Conservation (phyloP, 2,113 vertebrate species). For the Cyphomyrus plagiostoma region DNA sequence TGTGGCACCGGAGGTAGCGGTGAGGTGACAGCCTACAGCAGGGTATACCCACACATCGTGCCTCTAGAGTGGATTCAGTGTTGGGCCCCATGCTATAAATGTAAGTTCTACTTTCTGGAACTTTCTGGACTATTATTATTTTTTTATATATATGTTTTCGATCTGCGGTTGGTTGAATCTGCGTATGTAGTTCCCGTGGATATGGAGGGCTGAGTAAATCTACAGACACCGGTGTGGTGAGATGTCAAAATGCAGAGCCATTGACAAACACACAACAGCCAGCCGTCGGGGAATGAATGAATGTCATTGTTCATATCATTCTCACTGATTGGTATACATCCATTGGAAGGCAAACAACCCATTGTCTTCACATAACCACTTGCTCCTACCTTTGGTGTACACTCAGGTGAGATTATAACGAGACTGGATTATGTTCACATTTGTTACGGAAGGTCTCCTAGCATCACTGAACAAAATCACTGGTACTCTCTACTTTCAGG, state of each 20-base stretch:
- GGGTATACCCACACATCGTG: not conserved
- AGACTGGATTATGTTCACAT: not conserved
- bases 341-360: too few relatives aligned
- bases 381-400: not conserved
- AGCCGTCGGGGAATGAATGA: not conserved
- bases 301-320: not conserved
- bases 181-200: not conserved
- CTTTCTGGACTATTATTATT: too few relatives aligned
- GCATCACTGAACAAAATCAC: slow-evolving; percentile 5
- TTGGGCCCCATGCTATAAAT: too few relatives aligned
- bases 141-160: not conserved
- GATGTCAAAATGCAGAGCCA: not conserved
- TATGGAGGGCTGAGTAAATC: not conserved
- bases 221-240: not conserved
- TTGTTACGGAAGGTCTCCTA: not conserved
- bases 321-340: not conserved
- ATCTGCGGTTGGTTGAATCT: not conserved
- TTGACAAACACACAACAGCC: not conserved
- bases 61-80: not conserved
- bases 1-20: not conserved
- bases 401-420: not conserved
- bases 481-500: not conserved
- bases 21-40: not conserved
- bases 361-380: not conserved
- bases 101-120: too few relatives aligned